phyloP scores from a whole-genome alignment of 1,140 invertebrate species.

The Micrasema longulum region DNA sequence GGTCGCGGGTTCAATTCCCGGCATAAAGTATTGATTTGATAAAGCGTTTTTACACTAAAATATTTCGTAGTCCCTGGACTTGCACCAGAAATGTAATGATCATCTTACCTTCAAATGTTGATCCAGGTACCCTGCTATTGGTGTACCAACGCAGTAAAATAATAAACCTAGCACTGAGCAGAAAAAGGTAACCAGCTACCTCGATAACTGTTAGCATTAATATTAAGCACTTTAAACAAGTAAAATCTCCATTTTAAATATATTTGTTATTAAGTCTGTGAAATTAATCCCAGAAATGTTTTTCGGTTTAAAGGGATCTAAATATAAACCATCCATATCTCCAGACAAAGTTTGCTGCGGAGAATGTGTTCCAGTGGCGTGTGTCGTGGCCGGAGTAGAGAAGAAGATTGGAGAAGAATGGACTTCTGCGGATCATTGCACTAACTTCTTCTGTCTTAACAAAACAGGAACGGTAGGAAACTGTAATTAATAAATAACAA shows the following conservation, averaged over 20 bases:
- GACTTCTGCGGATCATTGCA: slow-evolving; percentile 72
- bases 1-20: too few species aligned
- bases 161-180: too few species aligned
- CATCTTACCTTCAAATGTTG: too few species aligned
- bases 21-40: too few species aligned
- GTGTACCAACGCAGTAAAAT: too few species aligned
- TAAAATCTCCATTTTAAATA: background rate
- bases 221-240: background rate
- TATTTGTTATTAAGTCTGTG: background rate
- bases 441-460: slow-evolving; percentile 68
- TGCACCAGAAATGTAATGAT: too few species aligned
- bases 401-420: slow-evolving; percentile 67
- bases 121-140: too few species aligned
- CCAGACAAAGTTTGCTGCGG: slow-evolving; percentile 76
- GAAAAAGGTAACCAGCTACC: too few species aligned
- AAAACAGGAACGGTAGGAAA: slow-evolving; percentile 67
- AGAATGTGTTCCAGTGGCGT: slow-evolving; percentile 72
- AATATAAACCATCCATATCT: slow-evolving; percentile 57
- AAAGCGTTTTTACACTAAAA: too few species aligned
- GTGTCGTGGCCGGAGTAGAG: slow-evolving; percentile 68
- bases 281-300: background rate
- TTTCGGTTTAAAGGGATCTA: slow-evolving; percentile 60
- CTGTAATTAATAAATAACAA: background rate
- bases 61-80: too few species aligned
- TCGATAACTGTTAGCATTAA: too few species aligned